Conservation (phyloP, 2,797 vertebrate species). For the Myotis planiceps region DNA sequence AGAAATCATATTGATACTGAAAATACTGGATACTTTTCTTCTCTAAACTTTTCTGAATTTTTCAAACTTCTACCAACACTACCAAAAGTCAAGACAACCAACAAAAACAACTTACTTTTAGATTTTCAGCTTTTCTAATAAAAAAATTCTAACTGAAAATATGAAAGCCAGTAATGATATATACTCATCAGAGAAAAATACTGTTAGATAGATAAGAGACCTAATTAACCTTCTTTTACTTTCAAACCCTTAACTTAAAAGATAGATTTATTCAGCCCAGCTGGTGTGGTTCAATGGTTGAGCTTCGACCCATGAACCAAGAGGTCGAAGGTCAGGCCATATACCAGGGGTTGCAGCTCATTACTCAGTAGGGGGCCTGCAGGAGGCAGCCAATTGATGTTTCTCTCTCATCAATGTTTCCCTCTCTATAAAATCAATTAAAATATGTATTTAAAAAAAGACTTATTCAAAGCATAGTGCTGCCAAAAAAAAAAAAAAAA, state of each 20-base stretch:
- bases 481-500: neutral
- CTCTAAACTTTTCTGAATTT: slow-evolving; percentile 18
- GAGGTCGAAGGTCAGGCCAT: no score
- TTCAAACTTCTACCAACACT: neutral
- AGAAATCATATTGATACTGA: slow-evolving; percentile 5
- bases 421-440: no score
- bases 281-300: no score
- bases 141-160: neutral
- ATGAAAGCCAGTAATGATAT: neutral
- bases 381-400: no score
- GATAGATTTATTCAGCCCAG: neutral
- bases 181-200: neutral
- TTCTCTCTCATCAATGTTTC: no score
- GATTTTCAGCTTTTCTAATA: slow-evolving; percentile 29
- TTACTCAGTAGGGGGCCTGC: no score
- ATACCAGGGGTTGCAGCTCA: no score
- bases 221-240: slow-evolving; percentile 23
- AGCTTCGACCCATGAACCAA: no score
- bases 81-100: slow-evolving; percentile 30
- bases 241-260: slow-evolving; percentile 17
- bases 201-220: neutral
- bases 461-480: neutral
- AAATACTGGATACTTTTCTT: neutral
- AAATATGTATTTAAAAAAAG: no score
- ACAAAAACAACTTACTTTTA: slow-evolving; percentile 1